Base-by-base conservation (phyloP, 2,797 vertebrate genomes). In the Anniella stebbinsi region DNA sequence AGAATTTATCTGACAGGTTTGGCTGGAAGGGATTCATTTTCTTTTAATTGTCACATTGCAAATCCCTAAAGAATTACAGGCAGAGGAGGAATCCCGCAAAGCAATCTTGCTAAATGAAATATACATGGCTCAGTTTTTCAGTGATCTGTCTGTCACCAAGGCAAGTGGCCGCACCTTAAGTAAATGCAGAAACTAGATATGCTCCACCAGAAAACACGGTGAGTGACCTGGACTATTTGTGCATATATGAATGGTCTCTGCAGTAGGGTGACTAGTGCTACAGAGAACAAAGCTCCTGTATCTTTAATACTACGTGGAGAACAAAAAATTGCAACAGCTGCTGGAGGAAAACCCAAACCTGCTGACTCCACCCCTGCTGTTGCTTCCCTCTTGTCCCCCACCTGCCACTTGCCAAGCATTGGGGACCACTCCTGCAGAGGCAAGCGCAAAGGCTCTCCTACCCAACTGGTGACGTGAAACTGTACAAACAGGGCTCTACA, bases 1-100 rank as follows among this genome's bases (percentile, higher is more conserved):
- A 93, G 87, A 88, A 92, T 90, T 87, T 84, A 41, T 86, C 69
- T 57, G 57, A 89, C 21, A 92, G 90, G 8, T 82, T 91, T 93
- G 92, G 23, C 10, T 63, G 69, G 70, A 86, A 92, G 80, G 73
- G 10, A 69, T 28, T 70, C 41, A 2, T 69, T 54, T 90, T 89
- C 8, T 60, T 60, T 41, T 23, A 82, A 66, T 25, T n/a, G 67
- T 17, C n/a, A 66, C 89, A 88, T 1, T 83, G 23, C 72, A 94
- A 87, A 87, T 77, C 4, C 15, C 18, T 13, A 0, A 2, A 80
- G 86, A 38, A n/a, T 0, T 54, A 33, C 0, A 28, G 28, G 63
- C 30, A 57, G 67, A 2, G 30, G 72, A 1, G 30, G 54, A 63
- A 28, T 13, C 18, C 51, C 91, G 51, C 66, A 87, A 81, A 76